Percentiles rank a stretch among this genome's conserved stretches.
phyloP scores from a whole-genome alignment of 2,797 vertebrate genomes.

The Synaphobranchus kaupii region DNA sequence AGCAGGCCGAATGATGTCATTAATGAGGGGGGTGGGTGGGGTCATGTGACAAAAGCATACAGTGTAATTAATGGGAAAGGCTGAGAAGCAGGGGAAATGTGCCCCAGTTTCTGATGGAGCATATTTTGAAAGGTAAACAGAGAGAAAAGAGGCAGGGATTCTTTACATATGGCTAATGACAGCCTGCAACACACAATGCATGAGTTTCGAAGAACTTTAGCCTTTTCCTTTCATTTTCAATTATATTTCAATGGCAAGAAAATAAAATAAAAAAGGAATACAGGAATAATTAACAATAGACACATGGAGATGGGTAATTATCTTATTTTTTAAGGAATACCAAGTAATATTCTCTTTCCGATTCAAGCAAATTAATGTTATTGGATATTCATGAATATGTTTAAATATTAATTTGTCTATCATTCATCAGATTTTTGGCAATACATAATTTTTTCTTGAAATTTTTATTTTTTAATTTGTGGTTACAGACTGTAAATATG shows the following conservation, averaged over 20 bases:
- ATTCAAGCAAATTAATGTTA: conserved; percentile 22
- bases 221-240: conserved; percentile 37
- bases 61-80: conserved; percentile 44
- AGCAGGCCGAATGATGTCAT: conserved; percentile 52
- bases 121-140: conserved; percentile 28
- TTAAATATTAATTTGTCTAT: neutral
- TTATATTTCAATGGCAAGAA: conserved; percentile 47
- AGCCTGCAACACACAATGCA: conserved; percentile 42
- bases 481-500: neutral
- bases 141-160: conserved; percentile 39
- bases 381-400: neutral
- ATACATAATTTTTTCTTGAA: neutral
- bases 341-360: conserved; percentile 40
- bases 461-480: neutral
- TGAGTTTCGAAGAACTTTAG: conserved; percentile 41
- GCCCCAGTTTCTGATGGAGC: conserved; percentile 10
- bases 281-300: conserved; percentile 24
- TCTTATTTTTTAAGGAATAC: conserved; percentile 44
- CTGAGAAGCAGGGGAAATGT: conserved; percentile 30
- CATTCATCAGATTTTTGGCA: neutral
- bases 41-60: conserved; percentile 48
- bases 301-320: conserved; percentile 43
- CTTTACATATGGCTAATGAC: conserved; percentile 56
- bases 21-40: conserved; percentile 42
- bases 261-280: conserved; percentile 27